These are phyloP conservation scores for Conomelus anceps DNA, from an alignment of 2,888 invertebrate genomes.

Conservation along the genomic window DNA sequence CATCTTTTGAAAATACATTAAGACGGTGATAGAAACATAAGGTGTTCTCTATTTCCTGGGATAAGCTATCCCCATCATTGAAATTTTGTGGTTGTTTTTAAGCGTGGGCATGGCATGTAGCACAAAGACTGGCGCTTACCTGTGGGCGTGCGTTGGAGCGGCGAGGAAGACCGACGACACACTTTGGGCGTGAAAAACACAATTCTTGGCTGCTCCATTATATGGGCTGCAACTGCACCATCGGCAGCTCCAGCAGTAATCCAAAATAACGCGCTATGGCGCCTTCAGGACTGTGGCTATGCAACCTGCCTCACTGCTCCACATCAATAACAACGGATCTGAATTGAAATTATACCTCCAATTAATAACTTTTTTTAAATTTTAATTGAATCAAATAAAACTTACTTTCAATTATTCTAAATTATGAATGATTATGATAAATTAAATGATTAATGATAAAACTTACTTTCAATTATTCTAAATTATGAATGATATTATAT, in stretches of 20 bases:
- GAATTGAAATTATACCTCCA: not conserved
- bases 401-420: too few relatives aligned
- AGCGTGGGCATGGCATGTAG: too few relatives aligned
- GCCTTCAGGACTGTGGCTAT: not conserved
- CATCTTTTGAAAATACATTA: too few relatives aligned
- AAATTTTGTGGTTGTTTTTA: too few relatives aligned
- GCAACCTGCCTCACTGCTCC: not conserved
- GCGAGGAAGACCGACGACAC: not conserved
- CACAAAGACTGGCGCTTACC: not conserved
- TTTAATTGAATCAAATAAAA: too few relatives aligned
- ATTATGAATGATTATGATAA: too few relatives aligned
- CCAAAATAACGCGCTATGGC: not conserved
- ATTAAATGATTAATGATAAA: too few relatives aligned
- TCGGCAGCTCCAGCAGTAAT: not conserved
- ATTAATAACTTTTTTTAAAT: not conserved
- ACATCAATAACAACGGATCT: not conserved
- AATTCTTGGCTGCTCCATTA: not conserved
- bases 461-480: too few relatives aligned
- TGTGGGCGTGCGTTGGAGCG: not conserved
- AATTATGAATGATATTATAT: too few relatives aligned
- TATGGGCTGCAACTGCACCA: not conserved
- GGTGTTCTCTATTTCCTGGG: too few relatives aligned
- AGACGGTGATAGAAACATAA: too few relatives aligned
- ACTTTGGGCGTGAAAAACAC: constrained; percentile 7
- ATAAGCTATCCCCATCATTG: too few relatives aligned